These are phyloP conservation scores for Ctenopoma multispine DNA, from an alignment of 2,797 vertebrate genomes.

Conservation along the genomic window DNA sequence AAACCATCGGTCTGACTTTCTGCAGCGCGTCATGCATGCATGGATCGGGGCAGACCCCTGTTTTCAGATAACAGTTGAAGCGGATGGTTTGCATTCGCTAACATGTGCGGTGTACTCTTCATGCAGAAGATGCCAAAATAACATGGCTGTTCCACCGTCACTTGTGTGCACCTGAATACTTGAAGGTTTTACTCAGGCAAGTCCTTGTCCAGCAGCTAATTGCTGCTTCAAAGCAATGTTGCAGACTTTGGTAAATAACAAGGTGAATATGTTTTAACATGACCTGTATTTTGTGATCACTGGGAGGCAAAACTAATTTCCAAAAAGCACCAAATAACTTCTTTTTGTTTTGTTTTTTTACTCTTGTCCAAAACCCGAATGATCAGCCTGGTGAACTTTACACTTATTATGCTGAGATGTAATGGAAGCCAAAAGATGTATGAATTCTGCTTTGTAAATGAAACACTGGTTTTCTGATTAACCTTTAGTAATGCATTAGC, in stretches of 20 bases:
- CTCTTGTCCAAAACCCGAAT: background rate
- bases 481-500: background rate
- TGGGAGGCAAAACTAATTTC: background rate
- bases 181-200: slow-evolving; percentile 21
- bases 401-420: background rate
- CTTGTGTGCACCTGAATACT: slow-evolving; percentile 18
- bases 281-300: slow-evolving; percentile 10
- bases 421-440: slow-evolving; percentile 1
- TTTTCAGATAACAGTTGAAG: slow-evolving; percentile 29
- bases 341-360: slow-evolving; percentile 2
- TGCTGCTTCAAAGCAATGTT: background rate
- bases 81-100: slow-evolving; percentile 8
- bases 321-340: background rate
- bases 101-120: slow-evolving; percentile 9
- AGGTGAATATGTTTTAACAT: background rate
- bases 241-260: slow-evolving; percentile 7
- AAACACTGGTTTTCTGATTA: slow-evolving; percentile 7
- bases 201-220: slow-evolving; percentile 15
- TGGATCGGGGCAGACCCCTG: slow-evolving; percentile 44
- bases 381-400: background rate
- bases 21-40: slow-evolving; percentile 76
- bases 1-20: slow-evolving; percentile 91
- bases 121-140: slow-evolving; percentile 7
- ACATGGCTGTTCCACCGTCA: slow-evolving; percentile 2
- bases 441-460: slow-evolving; percentile 1